Base-by-base conservation (phyloP, 1,140 invertebrate genomes). In the Portunus trituberculatus region DNA sequence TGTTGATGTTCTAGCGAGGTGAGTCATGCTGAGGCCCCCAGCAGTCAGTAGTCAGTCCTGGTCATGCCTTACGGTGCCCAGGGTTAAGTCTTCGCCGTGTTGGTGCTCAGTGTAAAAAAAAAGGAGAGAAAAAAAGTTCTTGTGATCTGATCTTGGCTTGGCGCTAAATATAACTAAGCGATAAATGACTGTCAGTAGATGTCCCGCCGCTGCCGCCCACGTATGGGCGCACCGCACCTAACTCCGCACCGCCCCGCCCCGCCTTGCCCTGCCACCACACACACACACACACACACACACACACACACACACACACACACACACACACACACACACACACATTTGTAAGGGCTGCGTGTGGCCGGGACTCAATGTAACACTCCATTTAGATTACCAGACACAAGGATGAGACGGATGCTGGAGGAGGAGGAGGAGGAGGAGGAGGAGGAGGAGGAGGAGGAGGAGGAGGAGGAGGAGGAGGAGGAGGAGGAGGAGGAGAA, bases 311-410 rank as follows among this genome's bases (percentile, higher is more conserved):
- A 91, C 45, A 52, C 10, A 92, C 10, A 76, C 29, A 31, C 28
- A 92, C 52, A 76, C 46, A 76, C 90, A 91, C 29, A 91, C 52
- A 67, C 52, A 89, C 32, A 46, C 32, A 39, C 87, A 88, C 29
- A 28, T 32, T 20, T 39, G 32, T 32, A 12, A 39, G 46, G 28
- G n/a, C 25, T 8, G 25, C n/a, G 39, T 20, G 31, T 14, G 88
- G 25, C 7, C 7, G 4, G 4, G 16, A 20, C 39, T 45, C 31
- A 12, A 46, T 90, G n/a, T 90, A 29, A 76, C 14, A 46, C 0
- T 52, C 45, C 45, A 90, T 90, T 28, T 48, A 90, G 14, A 46
- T 39, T 12, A 90, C 45, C 28, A 90, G 48, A 48, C 25, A 90
- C n/a, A 90, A 46, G 28, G 28, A 90, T 46, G n/a, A 39, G 12